Conservation (phyloP, 2,888 invertebrate species). For the Vesta saturnalis region DNA sequence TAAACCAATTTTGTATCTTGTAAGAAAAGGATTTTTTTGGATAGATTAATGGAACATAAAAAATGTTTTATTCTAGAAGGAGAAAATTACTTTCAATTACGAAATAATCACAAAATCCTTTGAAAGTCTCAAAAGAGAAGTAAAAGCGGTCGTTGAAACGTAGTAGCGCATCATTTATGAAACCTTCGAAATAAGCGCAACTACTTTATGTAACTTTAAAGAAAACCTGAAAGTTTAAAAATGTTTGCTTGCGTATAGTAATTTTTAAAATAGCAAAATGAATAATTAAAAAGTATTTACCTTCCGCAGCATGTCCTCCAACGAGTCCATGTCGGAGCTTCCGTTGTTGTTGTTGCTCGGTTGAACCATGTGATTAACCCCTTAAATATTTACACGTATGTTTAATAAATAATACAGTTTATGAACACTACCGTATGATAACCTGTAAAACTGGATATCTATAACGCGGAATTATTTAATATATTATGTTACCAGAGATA, state of each 20-base stretch:
- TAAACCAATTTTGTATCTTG: too few species aligned
- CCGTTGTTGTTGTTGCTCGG: slow-evolving; percentile 62
- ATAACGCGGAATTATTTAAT: slow-evolving; percentile 8
- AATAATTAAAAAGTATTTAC: slow-evolving; percentile 46
- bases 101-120: not conserved
- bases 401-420: slow-evolving; percentile 21
- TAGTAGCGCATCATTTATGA: not conserved
- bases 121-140: not conserved
- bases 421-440: slow-evolving; percentile 6
- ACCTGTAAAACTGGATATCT: slow-evolving; percentile 11
- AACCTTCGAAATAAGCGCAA: not conserved
- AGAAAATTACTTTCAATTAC: too few species aligned
- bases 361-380: slow-evolving; percentile 56
- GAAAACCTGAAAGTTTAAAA: too few species aligned
- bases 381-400: slow-evolving; percentile 7
- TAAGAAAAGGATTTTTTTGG: too few species aligned
- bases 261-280: not conserved
- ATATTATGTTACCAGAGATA: not conserved
- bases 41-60: too few species aligned
- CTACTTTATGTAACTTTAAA: too few species aligned
- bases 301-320: slow-evolving; percentile 63
- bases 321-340: slow-evolving; percentile 63
- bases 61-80: too few species aligned
- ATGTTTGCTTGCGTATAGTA: not conserved
- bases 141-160: too few species aligned